Evolutionary conservation across 37 sponge, comb jelly and placozoan genomes (phyloP).

Genomic region (Crambe crambe): DNA sequence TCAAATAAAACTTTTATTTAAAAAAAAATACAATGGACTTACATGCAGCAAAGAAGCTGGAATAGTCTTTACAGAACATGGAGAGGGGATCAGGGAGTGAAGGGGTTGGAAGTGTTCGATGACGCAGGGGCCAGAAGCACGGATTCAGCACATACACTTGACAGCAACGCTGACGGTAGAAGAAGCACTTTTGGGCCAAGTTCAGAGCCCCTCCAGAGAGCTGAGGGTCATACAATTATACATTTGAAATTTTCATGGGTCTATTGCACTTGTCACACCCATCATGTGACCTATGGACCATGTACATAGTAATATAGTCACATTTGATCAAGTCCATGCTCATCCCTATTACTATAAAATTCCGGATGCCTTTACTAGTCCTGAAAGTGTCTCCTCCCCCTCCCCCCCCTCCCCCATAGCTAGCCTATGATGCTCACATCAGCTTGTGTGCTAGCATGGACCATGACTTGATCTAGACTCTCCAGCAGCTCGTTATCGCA

Average conservation of each 20-base stretch:
- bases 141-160: slow-evolving; percentile 61
- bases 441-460: slow-evolving; percentile 1
- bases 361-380: too few species aligned
- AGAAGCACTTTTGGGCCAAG: slow-evolving; percentile 31
- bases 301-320: too few species aligned
- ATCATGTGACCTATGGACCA: too few species aligned
- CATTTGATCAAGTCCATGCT: too few species aligned
- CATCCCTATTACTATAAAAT: too few species aligned
- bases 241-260: too few species aligned
- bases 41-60: slow-evolving; percentile 44
- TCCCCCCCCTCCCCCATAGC: too few species aligned
- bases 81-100: slow-evolving; percentile 44
- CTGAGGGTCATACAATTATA: background rate
- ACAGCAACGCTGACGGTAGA: slow-evolving; percentile 41
- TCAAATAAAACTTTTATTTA: background rate
- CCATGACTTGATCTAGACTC: slow-evolving; percentile 49
- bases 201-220: slow-evolving; percentile 21
- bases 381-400: too few species aligned
- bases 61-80: slow-evolving; percentile 60
- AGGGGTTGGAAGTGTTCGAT: slow-evolving; percentile 6
- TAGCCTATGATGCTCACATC: slow-evolving; percentile 11
- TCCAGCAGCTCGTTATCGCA: slow-evolving; percentile 58
- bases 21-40: too few species aligned
- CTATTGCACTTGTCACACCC: too few species aligned
- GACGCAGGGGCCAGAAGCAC: slow-evolving; percentile 59